These are phyloP conservation scores for Cyrtodaria siliqua DNA, from an alignment of 2,888 invertebrate genomes.

Conservation along the genomic window DNA sequence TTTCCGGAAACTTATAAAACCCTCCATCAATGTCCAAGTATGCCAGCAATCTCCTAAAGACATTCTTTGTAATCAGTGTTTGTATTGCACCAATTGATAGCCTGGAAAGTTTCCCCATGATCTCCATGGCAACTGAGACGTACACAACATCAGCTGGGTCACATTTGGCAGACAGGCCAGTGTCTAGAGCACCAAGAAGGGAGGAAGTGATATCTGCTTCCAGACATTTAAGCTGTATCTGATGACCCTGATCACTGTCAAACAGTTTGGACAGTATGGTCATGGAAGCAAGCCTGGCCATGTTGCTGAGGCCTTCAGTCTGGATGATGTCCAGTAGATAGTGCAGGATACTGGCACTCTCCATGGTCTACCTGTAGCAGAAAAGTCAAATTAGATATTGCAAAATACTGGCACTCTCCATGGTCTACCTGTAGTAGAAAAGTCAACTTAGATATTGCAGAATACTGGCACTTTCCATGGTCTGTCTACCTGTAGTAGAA, in stretches of 20 bases:
- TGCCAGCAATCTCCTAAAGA: slow-evolving; percentile 53
- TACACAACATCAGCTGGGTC: slow-evolving; percentile 45
- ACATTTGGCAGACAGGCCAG: slow-evolving; percentile 27
- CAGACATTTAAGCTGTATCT: slow-evolving; percentile 39
- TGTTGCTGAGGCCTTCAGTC: slow-evolving; percentile 19
- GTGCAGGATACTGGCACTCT: slow-evolving; percentile 17
- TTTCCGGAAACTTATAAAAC: slow-evolving; percentile 53
- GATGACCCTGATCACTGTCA: slow-evolving; percentile 34
- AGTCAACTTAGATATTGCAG: no score
- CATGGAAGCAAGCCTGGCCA: slow-evolving; percentile 58
- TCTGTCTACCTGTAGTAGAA: no score
- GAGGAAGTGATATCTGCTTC: slow-evolving; percentile 52
- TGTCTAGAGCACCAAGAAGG: slow-evolving; percentile 53
- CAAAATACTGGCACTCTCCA: no score
- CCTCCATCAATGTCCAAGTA: slow-evolving; percentile 50
- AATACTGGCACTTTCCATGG: no score
- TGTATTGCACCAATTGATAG: slow-evolving; percentile 53
- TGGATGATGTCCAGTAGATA: slow-evolving; percentile 49
- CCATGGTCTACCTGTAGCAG: no score
- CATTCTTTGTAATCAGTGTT: slow-evolving; percentile 44
- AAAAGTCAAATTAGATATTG: no score
- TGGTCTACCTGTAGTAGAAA: no score
- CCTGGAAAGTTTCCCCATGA: slow-evolving; percentile 60
- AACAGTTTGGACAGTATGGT: slow-evolving; percentile 61
- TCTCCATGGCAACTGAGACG: slow-evolving; percentile 58